Percentiles rank a stretch among this genome's conserved stretches.
Evolutionary conservation across 1,140 invertebrate genomes (phyloP).

Genomic region (Paraescarpia echinospica): DNA sequence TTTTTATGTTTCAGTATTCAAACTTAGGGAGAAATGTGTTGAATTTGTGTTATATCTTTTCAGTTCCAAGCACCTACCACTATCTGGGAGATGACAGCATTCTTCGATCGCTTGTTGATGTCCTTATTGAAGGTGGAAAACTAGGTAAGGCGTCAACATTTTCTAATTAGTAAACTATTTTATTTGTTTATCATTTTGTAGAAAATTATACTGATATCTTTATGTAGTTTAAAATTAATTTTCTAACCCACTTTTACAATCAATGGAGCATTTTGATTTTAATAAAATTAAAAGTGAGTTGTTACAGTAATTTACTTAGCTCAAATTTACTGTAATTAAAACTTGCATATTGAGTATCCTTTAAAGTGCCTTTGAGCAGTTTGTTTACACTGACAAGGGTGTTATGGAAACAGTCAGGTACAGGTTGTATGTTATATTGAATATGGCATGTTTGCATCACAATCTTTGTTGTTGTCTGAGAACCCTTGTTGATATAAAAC

Average conservation of each 20-base stretch:
- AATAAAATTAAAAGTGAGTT: no score
- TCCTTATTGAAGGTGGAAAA: background rate
- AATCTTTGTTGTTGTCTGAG: no score
- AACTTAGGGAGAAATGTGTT: background rate
- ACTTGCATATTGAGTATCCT: no score
- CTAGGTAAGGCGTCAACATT: background rate
- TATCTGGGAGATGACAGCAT: background rate
- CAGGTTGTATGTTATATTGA: no score
- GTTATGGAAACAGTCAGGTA: no score
- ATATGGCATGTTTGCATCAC: no score
- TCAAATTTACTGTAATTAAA: no score
- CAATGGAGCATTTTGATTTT: background rate
- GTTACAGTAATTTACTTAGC: no score
- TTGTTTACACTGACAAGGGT: no score
- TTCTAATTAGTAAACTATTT: background rate
- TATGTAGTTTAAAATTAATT: background rate
- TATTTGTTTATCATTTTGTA: background rate
- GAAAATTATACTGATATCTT: background rate
- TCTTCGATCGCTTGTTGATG: background rate
- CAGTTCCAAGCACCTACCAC: background rate
- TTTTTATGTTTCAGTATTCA: background rate
- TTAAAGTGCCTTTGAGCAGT: no score
- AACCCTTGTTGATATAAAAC: no score
- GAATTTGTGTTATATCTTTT: background rate
- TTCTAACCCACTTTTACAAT: background rate